These are phyloP conservation scores for Mesorhabditis sp. DNA, from an alignment of 2,888 invertebrate genomes.

Conservation along the genomic window DNA sequence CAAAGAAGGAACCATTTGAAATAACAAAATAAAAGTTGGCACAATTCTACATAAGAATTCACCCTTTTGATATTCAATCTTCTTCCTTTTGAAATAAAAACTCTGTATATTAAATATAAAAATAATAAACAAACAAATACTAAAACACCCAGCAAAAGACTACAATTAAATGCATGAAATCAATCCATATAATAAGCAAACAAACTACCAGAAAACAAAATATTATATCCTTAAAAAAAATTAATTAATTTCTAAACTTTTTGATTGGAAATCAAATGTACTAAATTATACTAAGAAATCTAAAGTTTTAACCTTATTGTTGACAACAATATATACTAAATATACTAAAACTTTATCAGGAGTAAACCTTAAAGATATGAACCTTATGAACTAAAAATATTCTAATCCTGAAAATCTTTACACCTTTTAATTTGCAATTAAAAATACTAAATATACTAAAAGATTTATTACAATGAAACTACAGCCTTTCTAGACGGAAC, in stretches of 20 bases:
- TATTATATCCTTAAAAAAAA: conserved; percentile 45
- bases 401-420: conserved; percentile 40
- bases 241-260: conserved; percentile 34
- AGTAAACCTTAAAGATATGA: conserved; percentile 42
- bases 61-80: conserved; percentile 43
- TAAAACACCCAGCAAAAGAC: conserved; percentile 39
- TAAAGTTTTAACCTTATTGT: conserved; percentile 35
- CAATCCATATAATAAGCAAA: conserved; percentile 41
- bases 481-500: conserved; percentile 24
- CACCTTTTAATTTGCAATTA: conserved; percentile 45
- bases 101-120: conserved; percentile 32
- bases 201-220: conserved; percentile 34
- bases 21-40: conserved; percentile 51
- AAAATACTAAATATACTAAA: conserved; percentile 39
- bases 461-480: conserved; percentile 18
- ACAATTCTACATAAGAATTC: conserved; percentile 52
- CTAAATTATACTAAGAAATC: conserved; percentile 41
- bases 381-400: conserved; percentile 42
- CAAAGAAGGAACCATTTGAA: conserved; percentile 51
- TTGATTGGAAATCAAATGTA: conserved; percentile 43
- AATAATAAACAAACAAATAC: conserved; percentile 36
- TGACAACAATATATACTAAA: conserved; percentile 44
- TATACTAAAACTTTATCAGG: conserved; percentile 47
- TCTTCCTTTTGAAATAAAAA: conserved; percentile 37
- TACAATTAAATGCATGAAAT: conserved; percentile 42